Base-by-base conservation (phyloP, 1,140 invertebrate species). In the Pteromalus puparum region DNA sequence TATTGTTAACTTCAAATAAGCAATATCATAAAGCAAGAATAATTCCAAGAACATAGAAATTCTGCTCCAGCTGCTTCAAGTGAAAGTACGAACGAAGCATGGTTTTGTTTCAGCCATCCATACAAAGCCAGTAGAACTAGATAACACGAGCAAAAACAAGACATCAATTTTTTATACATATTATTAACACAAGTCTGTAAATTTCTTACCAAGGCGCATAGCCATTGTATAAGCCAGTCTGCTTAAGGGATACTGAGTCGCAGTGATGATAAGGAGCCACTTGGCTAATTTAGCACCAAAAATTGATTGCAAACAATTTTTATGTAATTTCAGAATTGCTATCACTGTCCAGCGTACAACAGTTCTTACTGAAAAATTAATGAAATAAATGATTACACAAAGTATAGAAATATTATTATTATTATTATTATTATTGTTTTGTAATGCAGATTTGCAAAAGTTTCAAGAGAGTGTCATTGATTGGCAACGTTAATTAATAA, bases 201-300 rank as follows among this genome's bases (percentile, higher is more conserved):
- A n/a, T n/a, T n/a, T n/a, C n/a, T n/a, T n/a, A n/a, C n/a, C n/a
- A n/a, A n/a, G n/a, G n/a, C n/a, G n/a, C n/a, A n/a, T n/a, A n/a
- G n/a, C n/a, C 95, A 99, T 97, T 67, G 97, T 98, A 93, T 99
- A 99, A 86, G 99, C 99, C 86, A 99, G 96, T 80, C 99, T 94
- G 85, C 97, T 98, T 89, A 99, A 99, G 93, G 99, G 99, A 93
- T 99, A 99, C 90, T 99, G 99, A 15, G 97, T 96, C 34, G 97
- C 94, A 38, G 97, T 98, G 70, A 99, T 95, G 6, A 96, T 89
- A 53, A 97, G 94, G 87, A 98, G 96, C 97, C 98, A 99, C 86
- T 95, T 95, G n/a, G 96, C 94, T 91, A 97, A 96, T 84, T 95
- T 94, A 48, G 91, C 90, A 26, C 98, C 98, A 94, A 98, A 99